A percentile compares a stretch with the other conserved stretches of the same genome.
Conservation (phyloP, 2,113 vertebrate genomes). For the Malurus cyaneus region DNA sequence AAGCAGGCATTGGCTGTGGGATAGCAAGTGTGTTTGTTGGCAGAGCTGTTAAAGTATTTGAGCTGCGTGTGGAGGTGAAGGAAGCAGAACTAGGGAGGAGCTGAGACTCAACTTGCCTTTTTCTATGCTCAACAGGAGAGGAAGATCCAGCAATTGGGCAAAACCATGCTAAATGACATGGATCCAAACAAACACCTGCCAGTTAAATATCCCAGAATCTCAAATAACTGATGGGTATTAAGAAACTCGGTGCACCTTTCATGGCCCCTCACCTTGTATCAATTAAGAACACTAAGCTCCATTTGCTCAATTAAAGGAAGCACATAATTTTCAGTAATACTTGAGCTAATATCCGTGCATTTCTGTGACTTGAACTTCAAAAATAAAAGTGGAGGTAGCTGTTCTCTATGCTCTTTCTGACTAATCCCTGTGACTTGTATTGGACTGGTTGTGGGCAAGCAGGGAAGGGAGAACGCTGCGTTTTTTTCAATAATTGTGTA, state of each 20-base stretch:
- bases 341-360: background rate
- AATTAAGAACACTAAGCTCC: background rate
- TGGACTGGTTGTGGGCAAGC: conserved; percentile 24
- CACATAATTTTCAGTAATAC: background rate
- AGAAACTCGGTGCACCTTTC: background rate
- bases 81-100: background rate
- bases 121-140: background rate
- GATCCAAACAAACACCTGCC: background rate
- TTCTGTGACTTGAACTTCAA: conserved; percentile 30
- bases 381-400: background rate
- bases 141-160: background rate
- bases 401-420: background rate
- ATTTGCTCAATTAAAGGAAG: background rate
- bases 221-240: background rate
- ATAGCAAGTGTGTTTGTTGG: background rate
- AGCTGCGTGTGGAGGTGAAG: background rate
- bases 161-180: background rate
- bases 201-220: background rate
- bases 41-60: background rate
- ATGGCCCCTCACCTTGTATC: background rate
- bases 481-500: conserved; percentile 41
- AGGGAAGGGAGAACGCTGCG: background rate
- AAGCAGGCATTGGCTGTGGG: background rate
- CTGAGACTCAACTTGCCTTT: background rate
- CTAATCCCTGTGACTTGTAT: conserved; percentile 20